Conservation (phyloP, 2,888 invertebrate species). For the Drosophila monieri region DNA sequence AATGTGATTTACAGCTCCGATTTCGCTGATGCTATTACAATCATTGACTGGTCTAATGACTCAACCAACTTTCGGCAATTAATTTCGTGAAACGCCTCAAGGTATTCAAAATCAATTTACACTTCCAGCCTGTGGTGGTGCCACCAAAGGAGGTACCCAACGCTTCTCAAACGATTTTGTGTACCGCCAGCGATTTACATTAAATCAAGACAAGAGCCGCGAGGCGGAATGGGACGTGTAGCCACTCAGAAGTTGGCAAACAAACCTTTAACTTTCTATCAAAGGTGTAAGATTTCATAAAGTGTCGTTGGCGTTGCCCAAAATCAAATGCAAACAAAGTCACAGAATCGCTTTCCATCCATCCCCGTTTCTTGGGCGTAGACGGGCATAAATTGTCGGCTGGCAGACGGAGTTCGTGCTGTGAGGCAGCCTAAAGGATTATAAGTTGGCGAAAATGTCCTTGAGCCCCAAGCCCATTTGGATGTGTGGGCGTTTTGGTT, state of each 20-base stretch:
- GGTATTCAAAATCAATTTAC: conserved; percentile 41
- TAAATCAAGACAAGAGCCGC: conserved; percentile 53
- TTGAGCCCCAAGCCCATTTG: conserved; percentile 37
- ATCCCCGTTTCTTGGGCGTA: conserved; percentile 49
- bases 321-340: conserved; percentile 73
- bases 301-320: conserved; percentile 63
- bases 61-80: conserved; percentile 55
- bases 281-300: conserved; percentile 73
- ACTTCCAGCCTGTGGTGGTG: conserved; percentile 4
- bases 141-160: conserved; percentile 2
- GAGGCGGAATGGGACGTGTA: conserved; percentile 12
- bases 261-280: conserved; percentile 70
- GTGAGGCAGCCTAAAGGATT: conserved; percentile 69
- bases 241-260: conserved; percentile 55
- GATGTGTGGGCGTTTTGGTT: neutral
- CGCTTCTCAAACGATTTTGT: conserved; percentile 44
- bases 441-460: conserved; percentile 52
- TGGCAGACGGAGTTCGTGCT: conserved; percentile 60
- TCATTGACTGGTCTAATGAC: conserved; percentile 37
- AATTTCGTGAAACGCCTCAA: conserved; percentile 24
- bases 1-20: conserved; percentile 53
- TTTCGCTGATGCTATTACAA: conserved; percentile 22
- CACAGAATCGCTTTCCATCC: conserved; percentile 31
- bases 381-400: conserved; percentile 65
- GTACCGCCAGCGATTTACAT: conserved; percentile 46